Base-by-base conservation (phyloP, 2,113 vertebrate genomes). In the Oreocharis arfaki region DNA sequence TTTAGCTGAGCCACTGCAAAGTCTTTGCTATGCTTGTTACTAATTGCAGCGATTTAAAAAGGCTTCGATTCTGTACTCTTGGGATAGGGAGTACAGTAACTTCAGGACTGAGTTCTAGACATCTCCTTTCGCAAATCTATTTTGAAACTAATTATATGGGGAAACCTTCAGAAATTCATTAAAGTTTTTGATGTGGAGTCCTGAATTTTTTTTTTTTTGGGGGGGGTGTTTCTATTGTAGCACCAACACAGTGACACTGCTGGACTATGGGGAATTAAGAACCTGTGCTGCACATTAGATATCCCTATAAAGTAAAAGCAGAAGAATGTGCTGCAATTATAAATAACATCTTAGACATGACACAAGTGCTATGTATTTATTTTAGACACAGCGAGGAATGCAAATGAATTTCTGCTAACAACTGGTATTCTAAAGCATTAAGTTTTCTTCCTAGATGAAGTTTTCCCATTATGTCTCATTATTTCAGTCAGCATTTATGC, bases 381-480 rank as follows among this genome's bases (percentile, higher is more conserved):
- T 97, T 93, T 57, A 28, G 47, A 64, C 13, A 18, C 28, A 64
- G 55, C 41, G 90, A 90, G 85, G 59, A 75, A 47, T 50, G 47
- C 16, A 86, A 71, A 75, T 77, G 13, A 83, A 49, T 85, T 87
- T 93, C 22, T 57, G 19, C 55, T 70, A 85, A 80, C 47, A 89
- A 81, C 3, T 64, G n/a, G 56, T 74, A 63, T 44, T 76, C 63
- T 81, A 42, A 94, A 89, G 35, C 27, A 69, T 24, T 53, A 85
- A 61, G 11, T 79, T 96, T 82, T 81, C 47, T 87, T 32, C 74
- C 94, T 78, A 76, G 42, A 52, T 75, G 16, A 95, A 79, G 41
- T 69, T 90, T 96, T 93, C 50, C 77, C 86, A n/a, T 49, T 84
- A 65, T 87, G 13, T 83, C 82, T 97, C 59, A 75, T 95, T 96